phyloP scores from a whole-genome alignment of 2,888 invertebrate genomes.

The Prosopocoilus inquinatus region DNA sequence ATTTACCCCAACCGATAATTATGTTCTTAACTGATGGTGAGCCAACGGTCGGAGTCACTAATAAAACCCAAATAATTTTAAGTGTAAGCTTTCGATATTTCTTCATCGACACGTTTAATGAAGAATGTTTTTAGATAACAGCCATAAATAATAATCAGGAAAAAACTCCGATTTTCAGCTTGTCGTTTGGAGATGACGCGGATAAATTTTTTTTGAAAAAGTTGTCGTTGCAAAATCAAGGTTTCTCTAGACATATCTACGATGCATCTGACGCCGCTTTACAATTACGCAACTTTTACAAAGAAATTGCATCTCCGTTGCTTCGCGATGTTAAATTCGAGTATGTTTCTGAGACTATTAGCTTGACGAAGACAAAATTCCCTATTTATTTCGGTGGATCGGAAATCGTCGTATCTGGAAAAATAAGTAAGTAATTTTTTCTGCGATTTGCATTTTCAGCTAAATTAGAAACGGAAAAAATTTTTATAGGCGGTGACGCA shows the following conservation, averaged over 20 bases:
- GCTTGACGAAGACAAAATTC: conserved; percentile 57
- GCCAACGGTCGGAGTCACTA: conserved; percentile 59
- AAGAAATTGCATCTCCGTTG: neutral
- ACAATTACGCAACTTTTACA: neutral
- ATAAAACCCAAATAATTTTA: conserved; percentile 54
- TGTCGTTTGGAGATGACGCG: conserved; percentile 70
- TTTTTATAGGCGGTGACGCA: neutral
- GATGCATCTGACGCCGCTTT: conserved; percentile 63
- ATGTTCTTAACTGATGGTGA: conserved; percentile 68
- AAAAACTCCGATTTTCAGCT: conserved; percentile 56
- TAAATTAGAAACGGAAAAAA: too few species aligned
- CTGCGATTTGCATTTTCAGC: too few species aligned
- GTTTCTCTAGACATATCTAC: conserved; percentile 69
- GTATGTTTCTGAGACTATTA: conserved; percentile 32
- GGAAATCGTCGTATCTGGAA: conserved; percentile 64
- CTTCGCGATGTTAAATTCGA: neutral
- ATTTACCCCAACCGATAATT: conserved; percentile 58
- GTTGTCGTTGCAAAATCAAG: conserved; percentile 63
- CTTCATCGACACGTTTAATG: conserved; percentile 35
- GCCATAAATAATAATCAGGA: conserved; percentile 43
- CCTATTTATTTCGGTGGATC: conserved; percentile 62
- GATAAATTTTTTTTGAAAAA: conserved; percentile 66
- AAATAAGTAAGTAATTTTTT: conserved; percentile 35
- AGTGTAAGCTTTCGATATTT: conserved; percentile 41
- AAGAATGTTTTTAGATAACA: conserved; percentile 15